Evolutionary conservation across 2,797 vertebrate species (phyloP).

Genomic region (Ptychadena robeensis): DNA sequence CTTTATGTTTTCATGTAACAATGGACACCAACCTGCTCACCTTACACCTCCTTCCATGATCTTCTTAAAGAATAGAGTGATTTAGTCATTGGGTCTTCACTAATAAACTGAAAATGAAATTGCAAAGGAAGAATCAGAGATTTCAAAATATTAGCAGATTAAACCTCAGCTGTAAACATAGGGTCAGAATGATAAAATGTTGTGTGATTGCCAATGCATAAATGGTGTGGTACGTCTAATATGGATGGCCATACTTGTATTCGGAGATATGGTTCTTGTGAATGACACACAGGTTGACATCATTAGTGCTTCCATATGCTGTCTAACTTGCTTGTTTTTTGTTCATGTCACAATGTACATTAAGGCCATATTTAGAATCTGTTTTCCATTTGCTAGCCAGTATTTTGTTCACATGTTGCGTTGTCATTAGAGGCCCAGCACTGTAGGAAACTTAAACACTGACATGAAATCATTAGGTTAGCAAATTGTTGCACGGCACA

Average conservation of each 20-base stretch:
- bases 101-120: too few relatives aligned
- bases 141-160: too few relatives aligned
- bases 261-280: background rate
- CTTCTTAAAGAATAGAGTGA: too few relatives aligned
- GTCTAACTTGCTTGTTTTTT: background rate
- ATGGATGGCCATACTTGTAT: background rate
- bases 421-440: background rate
- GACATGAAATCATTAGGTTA: conserved; percentile 45
- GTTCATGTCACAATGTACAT: background rate
- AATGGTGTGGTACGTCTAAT: background rate
- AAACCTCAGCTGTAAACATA: too few relatives aligned
- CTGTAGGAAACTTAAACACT: background rate
- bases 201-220: too few relatives aligned
- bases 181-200: too few relatives aligned
- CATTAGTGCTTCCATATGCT: background rate
- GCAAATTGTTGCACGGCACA: background rate
- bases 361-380: background rate
- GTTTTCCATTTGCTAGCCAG: background rate
- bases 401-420: conserved; percentile 1
- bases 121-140: too few relatives aligned
- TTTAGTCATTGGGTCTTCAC: too few relatives aligned
- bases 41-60: too few relatives aligned
- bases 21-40: too few relatives aligned
- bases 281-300: background rate
- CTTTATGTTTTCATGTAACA: too few relatives aligned